Conservation (phyloP, 2,888 invertebrate species). For the Itoplectis maculator region DNA sequence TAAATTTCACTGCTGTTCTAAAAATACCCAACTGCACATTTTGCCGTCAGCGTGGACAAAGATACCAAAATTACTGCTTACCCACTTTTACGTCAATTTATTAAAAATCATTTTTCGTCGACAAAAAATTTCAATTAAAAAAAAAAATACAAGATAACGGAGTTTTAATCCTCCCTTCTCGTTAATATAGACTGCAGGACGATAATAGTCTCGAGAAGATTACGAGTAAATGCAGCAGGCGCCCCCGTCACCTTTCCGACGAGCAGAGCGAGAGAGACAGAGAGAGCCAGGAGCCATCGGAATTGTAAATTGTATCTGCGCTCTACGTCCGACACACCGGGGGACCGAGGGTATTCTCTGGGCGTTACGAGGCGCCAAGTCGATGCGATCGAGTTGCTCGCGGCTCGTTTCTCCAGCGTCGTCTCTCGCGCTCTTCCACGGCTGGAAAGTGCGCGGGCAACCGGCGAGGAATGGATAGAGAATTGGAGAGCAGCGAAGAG, state of each 20-base stretch:
- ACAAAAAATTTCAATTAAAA: not conserved
- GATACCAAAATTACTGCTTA: too few relatives aligned
- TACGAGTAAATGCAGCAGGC: constrained; percentile 24
- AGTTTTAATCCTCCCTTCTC: not conserved
- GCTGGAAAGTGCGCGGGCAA: constrained; percentile 30
- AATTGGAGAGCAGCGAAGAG: constrained; percentile 59
- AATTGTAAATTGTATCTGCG: constrained; percentile 62
- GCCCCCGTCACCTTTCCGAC: constrained; percentile 11
- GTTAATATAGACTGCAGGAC: not conserved
- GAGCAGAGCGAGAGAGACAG: not conserved
- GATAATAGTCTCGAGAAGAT: constrained; percentile 25
- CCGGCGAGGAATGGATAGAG: constrained; percentile 34
- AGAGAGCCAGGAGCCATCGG: constrained; percentile 33
- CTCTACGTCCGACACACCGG: constrained; percentile 20
- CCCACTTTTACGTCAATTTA: too few relatives aligned
- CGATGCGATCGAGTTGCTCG: constrained; percentile 64
- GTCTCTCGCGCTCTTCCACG: constrained; percentile 15
- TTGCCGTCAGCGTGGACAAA: too few relatives aligned
- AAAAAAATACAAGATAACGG: not conserved
- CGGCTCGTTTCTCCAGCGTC: constrained; percentile 53
- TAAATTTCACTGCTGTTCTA: not conserved
- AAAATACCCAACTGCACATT: too few relatives aligned
- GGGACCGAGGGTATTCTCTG: constrained; percentile 27
- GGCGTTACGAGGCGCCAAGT: constrained; percentile 63
- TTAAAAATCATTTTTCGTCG: too few relatives aligned